Percentiles rank a stretch among this genome's conserved stretches.
Conservation (phyloP, 2,113 vertebrate genomes). For the Strix aluco region DNA sequence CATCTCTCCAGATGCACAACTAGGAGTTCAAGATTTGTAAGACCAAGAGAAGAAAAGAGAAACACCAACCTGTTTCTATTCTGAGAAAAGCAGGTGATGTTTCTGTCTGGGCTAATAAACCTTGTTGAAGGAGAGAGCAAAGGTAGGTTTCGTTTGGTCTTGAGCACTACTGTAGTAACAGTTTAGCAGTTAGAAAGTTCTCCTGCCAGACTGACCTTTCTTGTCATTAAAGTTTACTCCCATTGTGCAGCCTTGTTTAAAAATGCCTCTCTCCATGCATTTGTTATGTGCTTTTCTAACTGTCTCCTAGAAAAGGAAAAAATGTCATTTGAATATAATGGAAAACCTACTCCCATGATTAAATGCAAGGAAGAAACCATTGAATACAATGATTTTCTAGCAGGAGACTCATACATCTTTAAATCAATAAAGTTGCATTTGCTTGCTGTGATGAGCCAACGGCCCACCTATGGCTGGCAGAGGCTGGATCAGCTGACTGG, state of each 20-base stretch:
- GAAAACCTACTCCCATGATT: neutral
- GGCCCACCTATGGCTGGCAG: neutral
- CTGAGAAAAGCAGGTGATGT: neutral
- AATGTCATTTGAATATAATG: constrained; percentile 13
- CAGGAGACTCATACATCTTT: neutral
- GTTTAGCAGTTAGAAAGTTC: neutral
- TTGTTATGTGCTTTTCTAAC: neutral
- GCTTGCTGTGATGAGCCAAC: neutral
- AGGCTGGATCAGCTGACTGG: neutral
- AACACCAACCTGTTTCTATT: neutral
- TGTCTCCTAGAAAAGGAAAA: neutral
- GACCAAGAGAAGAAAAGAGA: neutral
- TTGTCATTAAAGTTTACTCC: neutral
- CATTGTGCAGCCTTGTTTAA: neutral
- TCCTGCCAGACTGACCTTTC: neutral
- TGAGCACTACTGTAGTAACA: neutral
- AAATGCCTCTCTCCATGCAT: neutral
- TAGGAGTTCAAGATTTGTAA: neutral
- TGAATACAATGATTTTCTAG: constrained; percentile 40
- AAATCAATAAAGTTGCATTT: constrained; percentile 33
- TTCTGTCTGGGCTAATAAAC: neutral
- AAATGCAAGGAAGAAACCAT: neutral
- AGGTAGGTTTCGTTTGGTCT: neutral
- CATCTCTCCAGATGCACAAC: neutral
- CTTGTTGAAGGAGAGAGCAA: neutral